Base-by-base conservation (phyloP, 2,888 invertebrate species). In the Hylaea fasciaria region DNA sequence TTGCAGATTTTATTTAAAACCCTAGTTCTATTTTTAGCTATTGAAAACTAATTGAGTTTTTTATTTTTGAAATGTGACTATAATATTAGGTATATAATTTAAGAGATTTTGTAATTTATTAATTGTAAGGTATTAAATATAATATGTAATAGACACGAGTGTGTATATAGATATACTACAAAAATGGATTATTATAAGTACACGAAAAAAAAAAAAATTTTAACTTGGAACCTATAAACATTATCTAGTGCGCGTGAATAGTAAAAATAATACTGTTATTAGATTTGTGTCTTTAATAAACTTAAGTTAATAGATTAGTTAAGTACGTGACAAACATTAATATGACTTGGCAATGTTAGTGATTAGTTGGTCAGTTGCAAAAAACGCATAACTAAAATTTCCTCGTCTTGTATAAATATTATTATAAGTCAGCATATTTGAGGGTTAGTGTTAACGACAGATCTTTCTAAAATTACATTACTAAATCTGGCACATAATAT, bases 401-500 rank as follows among this genome's bases (percentile, higher is more conserved):
- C 11, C 10, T 12, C 12, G 37, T 37, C 37, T 37, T 32, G 10
- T 32, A n/a, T 32, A 32, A 32, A 46, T 49, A 57, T 54, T 54
- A 60, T 62, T 39, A 40, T 44, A 32, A 32, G 57, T 48, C 43
- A 62, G 44, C 44, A 22, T 22, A 45, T 49, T 35, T 12, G 37
- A 11, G 39, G 29, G 39, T 45, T 37, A 22, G 5, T 22, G 43
- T 63, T 52, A 55, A 57, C 39, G 65, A 69, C 71, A 71, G 66
- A 68, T 68, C 70, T 65, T 65, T 58, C 47, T 58, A 63, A 62
- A 63, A 50, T 69, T 70, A 54, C 61, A 66, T n/a, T 66, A 67
- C 62, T 76, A 73, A 68, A 66, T 77, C 77, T 81, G 80, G 75
- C 77, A 79, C 78, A 67, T 71, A 66, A 69, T n/a, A n/a, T n/a